phyloP scores from a whole-genome alignment of 2,797 vertebrate genomes.

The Pseudomugil gertrudae region DNA sequence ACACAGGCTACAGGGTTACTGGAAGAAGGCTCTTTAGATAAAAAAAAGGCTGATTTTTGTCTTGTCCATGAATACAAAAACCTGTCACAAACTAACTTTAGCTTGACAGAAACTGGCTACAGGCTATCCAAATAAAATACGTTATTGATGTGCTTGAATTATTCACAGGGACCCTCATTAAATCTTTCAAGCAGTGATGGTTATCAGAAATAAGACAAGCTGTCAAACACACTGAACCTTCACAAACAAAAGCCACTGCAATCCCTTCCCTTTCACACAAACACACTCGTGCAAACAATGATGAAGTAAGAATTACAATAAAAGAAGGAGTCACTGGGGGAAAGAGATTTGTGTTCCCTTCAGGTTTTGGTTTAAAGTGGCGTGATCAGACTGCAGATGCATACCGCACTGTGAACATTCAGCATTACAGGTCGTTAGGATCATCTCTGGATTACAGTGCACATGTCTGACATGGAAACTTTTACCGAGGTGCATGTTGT shows the following conservation, averaged over 20 bases:
- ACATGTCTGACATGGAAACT: conserved; percentile 54
- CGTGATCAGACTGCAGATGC: conserved; percentile 41
- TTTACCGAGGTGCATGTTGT: conserved; percentile 44
- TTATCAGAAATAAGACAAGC: conserved; percentile 41
- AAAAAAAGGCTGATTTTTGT: conserved; percentile 25
- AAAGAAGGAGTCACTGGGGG: conserved; percentile 18
- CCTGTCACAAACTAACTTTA: conserved; percentile 44
- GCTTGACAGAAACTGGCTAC: conserved; percentile 35
- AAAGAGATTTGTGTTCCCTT: conserved; percentile 43
- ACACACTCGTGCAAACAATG: neutral
- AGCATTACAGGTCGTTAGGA: conserved; percentile 66
- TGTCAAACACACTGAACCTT: conserved; percentile 36
- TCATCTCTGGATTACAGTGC: conserved; percentile 59
- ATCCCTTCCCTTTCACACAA: neutral
- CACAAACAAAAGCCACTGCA: conserved; percentile 7
- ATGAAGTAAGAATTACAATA: neutral
- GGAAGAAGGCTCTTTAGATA: conserved; percentile 12
- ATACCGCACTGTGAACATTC: conserved; percentile 32
- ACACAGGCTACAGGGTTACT: neutral
- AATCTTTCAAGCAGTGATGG: conserved; percentile 35
- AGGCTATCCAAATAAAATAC: conserved; percentile 48
- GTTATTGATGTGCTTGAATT: conserved; percentile 63
- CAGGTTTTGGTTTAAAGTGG: conserved; percentile 15
- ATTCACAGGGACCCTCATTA: conserved; percentile 63
- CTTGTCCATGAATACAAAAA: conserved; percentile 35